Conservation (phyloP, 1,140 invertebrate genomes). For the Octopus sinensis region DNA sequence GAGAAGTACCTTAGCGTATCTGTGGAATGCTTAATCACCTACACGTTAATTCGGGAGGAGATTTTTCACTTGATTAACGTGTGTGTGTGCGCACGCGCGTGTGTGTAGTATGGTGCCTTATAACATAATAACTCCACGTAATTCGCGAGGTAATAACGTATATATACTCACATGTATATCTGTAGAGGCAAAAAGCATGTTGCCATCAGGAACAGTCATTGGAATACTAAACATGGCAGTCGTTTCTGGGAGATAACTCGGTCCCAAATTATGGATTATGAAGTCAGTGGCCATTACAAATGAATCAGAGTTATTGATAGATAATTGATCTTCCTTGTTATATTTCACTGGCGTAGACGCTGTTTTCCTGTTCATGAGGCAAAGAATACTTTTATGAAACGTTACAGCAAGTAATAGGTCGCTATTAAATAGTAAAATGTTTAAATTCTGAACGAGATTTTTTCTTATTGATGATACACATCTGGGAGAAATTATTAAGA, state of each 20-base stretch:
- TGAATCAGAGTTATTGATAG: not conserved
- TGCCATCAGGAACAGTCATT: not conserved
- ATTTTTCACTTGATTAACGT: too few species aligned
- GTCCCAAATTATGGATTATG: not conserved
- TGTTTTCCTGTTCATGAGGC: too few species aligned
- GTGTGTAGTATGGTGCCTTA: not conserved
- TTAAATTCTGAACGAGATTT: too few species aligned
- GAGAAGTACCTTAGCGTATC: too few species aligned
- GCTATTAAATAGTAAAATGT: too few species aligned
- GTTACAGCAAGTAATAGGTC: too few species aligned
- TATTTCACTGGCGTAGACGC: not conserved
- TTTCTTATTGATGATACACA: too few species aligned
- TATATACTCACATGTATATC: not conserved
- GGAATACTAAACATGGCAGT: not conserved
- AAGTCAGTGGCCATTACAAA: not conserved
- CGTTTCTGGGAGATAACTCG: not conserved
- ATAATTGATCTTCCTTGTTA: not conserved
- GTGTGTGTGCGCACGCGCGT: not conserved
- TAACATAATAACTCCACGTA: not conserved
- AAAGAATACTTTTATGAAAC: too few species aligned
- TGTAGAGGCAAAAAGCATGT: not conserved
- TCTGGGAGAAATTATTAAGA: too few species aligned
- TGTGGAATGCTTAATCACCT: too few species aligned
- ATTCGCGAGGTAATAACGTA: not conserved
- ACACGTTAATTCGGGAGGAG: too few species aligned